These are phyloP conservation scores for Gandaritis pyraliata DNA, from an alignment of 2,888 invertebrate species.

Conservation along the genomic window DNA sequence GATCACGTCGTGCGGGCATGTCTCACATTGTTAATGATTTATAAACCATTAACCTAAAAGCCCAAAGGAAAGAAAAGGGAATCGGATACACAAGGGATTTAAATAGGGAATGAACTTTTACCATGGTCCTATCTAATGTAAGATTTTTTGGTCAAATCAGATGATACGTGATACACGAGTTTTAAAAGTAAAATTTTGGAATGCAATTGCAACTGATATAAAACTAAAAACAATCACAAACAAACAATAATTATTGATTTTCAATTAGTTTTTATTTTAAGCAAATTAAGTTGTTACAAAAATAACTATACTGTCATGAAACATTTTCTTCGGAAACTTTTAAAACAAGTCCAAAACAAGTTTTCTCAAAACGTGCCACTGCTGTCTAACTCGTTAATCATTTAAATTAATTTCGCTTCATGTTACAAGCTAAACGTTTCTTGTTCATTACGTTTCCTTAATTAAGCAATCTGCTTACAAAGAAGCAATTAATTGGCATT, in stretches of 20 bases:
- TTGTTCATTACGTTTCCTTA: conserved; percentile 81
- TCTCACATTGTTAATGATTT: conserved; percentile 71
- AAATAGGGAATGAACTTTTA: conserved; percentile 51
- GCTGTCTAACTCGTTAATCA: conserved; percentile 74
- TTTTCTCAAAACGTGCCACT: conserved; percentile 48
- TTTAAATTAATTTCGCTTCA: conserved; percentile 80
- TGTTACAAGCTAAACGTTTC: conserved; percentile 74
- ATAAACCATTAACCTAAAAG: conserved; percentile 73
- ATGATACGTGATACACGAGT: conserved; percentile 23
- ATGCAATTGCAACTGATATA: too few species aligned
- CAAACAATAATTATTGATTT: too few species aligned
- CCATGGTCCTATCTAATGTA: conserved; percentile 28
- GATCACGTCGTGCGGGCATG: conserved; percentile 59
- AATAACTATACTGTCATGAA: too few species aligned
- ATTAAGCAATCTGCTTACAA: conserved; percentile 84
- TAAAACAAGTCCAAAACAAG: conserved; percentile 36
- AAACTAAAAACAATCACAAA: too few species aligned
- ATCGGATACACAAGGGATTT: conserved; percentile 55
- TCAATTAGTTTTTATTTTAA: too few species aligned
- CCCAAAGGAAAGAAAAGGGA: conserved; percentile 56
- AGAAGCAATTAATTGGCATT: conserved; percentile 81
- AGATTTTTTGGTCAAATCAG: conserved; percentile 22
- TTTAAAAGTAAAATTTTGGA: background rate
- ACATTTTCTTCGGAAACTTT: background rate
- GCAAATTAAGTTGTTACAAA: too few species aligned